phyloP scores from a whole-genome alignment of 2,797 vertebrate genomes.

The Rhinatrema bivittatum region DNA sequence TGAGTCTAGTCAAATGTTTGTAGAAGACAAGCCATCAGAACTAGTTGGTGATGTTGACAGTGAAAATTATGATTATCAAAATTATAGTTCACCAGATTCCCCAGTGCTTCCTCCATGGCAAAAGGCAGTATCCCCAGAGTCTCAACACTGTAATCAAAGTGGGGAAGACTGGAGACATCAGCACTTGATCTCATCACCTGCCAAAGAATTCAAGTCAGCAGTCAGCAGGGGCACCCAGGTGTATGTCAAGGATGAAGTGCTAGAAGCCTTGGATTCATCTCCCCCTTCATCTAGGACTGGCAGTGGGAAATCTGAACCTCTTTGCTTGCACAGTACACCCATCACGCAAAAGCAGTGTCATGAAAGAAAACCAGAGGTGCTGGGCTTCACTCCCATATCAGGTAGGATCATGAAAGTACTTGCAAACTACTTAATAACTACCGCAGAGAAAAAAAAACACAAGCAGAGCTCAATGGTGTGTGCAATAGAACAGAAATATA shows the following conservation, averaged over 20 bases:
- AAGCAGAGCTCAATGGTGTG: too few species aligned
- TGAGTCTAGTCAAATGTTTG: constrained; percentile 24
- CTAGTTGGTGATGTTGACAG: constrained; percentile 33
- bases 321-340: constrained; percentile 75
- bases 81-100: constrained; percentile 65
- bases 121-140: constrained; percentile 50
- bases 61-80: constrained; percentile 43
- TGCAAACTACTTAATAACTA: too few species aligned
- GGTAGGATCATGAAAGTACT: constrained; percentile 69
- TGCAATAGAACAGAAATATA: too few species aligned
- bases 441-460: too few species aligned
- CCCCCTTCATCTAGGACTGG: constrained; percentile 31
- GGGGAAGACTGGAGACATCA: constrained; percentile 31
- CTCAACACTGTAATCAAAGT: constrained; percentile 30
- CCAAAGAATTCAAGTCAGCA: constrained; percentile 19
- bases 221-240: constrained; percentile 26
- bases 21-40: constrained; percentile 30
- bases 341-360: constrained; percentile 47
- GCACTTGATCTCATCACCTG: constrained; percentile 28
- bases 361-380: constrained; percentile 47
- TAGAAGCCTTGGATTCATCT: constrained; percentile 34
- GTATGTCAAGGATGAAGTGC: constrained; percentile 34
- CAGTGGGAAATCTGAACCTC: constrained; percentile 42
- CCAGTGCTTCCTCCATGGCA: constrained; percentile 79
- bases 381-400: constrained; percentile 68